Conservation (phyloP, 23 tunicate genomes). For the Styela plicata region DNA sequence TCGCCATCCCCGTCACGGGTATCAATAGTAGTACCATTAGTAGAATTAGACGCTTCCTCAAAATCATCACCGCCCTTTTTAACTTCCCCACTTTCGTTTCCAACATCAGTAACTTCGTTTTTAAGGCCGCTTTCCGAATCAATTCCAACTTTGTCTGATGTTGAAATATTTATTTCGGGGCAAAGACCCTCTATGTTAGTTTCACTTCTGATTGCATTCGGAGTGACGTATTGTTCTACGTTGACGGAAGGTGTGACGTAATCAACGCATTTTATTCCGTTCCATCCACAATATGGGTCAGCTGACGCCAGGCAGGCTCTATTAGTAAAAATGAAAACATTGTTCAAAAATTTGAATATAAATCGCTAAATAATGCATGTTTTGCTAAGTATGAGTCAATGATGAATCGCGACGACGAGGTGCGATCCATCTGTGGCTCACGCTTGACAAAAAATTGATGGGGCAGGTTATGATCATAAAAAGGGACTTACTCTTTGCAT, state of each 20-base stretch:
- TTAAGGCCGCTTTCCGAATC: not conserved
- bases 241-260: not conserved
- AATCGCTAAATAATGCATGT: too few species aligned
- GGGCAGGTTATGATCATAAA: too few species aligned
- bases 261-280: slow-evolving; percentile 37
- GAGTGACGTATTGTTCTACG: slow-evolving; percentile 21
- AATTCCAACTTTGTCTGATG: not conserved
- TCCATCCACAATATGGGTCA: slow-evolving; percentile 91
- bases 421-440: too few species aligned
- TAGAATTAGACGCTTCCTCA: not conserved
- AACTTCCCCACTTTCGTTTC: not conserved
- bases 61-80: not conserved
- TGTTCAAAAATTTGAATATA: too few species aligned
- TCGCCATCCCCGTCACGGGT: not conserved
- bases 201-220: slow-evolving; percentile 29
- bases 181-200: slow-evolving; percentile 1
- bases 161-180: not conserved
- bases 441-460: too few species aligned
- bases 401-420: too few species aligned
- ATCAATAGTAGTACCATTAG: not conserved
- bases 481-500: slow-evolving; percentile 41
- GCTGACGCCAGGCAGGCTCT: slow-evolving; percentile 65
- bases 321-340: too few species aligned
- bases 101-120: not conserved
- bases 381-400: too few species aligned